A percentile compares a stretch with the other conserved stretches of the same genome.
These are phyloP conservation scores for Acipenser ruthenus DNA, from an alignment of 2,797 vertebrate genomes.

Conservation along the genomic window DNA sequence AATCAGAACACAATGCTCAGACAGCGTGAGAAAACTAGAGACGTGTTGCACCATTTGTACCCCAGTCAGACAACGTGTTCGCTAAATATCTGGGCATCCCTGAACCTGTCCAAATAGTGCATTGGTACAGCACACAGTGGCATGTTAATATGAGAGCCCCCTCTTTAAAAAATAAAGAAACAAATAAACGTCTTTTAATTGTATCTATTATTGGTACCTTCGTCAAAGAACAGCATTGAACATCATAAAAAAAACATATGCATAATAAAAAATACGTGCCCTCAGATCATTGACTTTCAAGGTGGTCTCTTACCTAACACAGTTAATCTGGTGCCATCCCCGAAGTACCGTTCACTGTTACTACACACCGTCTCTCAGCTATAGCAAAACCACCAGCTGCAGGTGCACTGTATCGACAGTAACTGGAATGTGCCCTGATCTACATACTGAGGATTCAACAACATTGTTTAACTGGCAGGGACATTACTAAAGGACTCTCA, in stretches of 20 bases:
- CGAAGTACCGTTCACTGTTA: not conserved
- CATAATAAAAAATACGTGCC: not conserved
- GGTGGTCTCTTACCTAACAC: not conserved
- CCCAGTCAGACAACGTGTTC: not conserved
- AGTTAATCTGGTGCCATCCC: not conserved
- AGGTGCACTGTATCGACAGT: too few species aligned
- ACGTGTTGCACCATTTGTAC: too few species aligned
- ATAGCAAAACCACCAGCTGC: not conserved
- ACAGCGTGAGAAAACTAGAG: not conserved
- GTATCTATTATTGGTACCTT: not conserved
- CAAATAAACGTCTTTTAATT: not conserved
- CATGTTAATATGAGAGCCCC: too few species aligned
- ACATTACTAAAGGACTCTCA: too few species aligned
- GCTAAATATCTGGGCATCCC: too few species aligned
- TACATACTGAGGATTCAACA: too few species aligned
- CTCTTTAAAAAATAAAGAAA: not conserved
- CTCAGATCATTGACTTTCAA: not conserved
- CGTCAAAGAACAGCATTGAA: too few species aligned
- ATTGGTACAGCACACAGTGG: too few species aligned
- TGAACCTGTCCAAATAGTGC: too few species aligned
- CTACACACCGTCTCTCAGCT: not conserved
- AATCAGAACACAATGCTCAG: not conserved
- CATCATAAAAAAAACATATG: not conserved
- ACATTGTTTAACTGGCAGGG: too few species aligned
- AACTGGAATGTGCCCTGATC: too few species aligned